These are phyloP conservation scores for Chiridota heheva DNA, from an alignment of 35 echinoderm and acorn worm species.

Conservation along the genomic window DNA sequence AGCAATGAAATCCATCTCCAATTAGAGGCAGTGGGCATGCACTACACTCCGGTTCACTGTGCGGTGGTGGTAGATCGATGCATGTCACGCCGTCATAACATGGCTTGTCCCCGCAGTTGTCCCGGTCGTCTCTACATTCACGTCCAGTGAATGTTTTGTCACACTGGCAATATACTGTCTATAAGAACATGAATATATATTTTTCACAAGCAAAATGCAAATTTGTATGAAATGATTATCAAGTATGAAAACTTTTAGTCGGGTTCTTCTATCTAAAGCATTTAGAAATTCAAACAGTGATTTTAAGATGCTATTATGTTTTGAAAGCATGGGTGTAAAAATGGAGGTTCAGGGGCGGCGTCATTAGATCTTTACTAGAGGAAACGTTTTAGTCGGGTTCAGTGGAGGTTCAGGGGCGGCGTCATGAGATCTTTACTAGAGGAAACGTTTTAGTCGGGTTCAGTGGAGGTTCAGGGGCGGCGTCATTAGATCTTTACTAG, in stretches of 20 bases:
- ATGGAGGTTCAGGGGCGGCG: no score
- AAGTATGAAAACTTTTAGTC: not conserved
- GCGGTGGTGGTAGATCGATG: slow-evolving; percentile 45
- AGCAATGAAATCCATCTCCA: slow-evolving; percentile 62
- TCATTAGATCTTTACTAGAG: no score
- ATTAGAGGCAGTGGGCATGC: slow-evolving; percentile 52
- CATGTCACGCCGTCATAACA: slow-evolving; percentile 78
- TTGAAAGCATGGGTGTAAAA: no score
- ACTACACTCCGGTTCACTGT: slow-evolving; percentile 18
- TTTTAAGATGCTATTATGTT: no score
- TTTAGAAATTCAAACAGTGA: no score
- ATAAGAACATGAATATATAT: not conserved
- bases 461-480: no score
- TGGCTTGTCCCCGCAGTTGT: slow-evolving; percentile 58
- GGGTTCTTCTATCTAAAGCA: no score
- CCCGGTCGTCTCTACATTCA: slow-evolving; percentile 40
- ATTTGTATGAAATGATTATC: not conserved
- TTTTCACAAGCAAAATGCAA: not conserved
- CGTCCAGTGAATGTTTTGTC: slow-evolving; percentile 29
- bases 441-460: no score
- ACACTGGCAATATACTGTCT: slow-evolving; percentile 66
- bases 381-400: no score
- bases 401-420: no score
- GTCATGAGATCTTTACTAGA: no score
- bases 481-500: no score